Percentiles rank a stretch among this genome's conserved stretches.
These are phyloP conservation scores for Tetanocera ferruginea DNA, from an alignment of 2,888 invertebrate species.

Conservation along the genomic window DNA sequence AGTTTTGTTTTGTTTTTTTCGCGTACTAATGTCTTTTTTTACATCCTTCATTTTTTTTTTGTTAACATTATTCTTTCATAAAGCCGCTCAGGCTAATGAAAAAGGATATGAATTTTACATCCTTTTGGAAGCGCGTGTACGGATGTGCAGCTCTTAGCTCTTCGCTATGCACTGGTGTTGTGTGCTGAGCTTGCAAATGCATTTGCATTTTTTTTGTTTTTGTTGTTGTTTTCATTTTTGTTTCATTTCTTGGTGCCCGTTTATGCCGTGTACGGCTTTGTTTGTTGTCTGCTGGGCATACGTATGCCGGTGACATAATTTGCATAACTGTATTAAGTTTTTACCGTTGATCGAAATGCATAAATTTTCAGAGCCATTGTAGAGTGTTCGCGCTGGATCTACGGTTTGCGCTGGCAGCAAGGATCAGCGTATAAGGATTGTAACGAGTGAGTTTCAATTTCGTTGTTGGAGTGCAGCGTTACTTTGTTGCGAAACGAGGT, in stretches of 20 bases:
- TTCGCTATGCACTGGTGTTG: background rate
- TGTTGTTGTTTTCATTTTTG: background rate
- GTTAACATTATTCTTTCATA: slow-evolving; percentile 18
- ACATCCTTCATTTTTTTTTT: background rate
- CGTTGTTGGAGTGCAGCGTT: no score
- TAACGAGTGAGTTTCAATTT: no score
- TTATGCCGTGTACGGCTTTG: background rate
- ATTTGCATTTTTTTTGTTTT: background rate
- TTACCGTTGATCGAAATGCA: slow-evolving; percentile 32
- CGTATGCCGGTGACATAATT: slow-evolving; percentile 14
- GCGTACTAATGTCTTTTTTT: background rate
- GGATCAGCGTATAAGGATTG: no score
- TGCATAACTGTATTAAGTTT: slow-evolving; percentile 32
- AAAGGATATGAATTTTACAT: slow-evolving; percentile 32
- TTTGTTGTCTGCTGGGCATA: background rate
- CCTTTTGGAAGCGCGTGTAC: background rate
- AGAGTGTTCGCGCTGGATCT: no score
- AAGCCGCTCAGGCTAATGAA: slow-evolving; percentile 22
- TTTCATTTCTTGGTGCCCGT: background rate
- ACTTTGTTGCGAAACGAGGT: no score
- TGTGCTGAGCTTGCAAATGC: background rate
- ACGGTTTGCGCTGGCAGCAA: no score
- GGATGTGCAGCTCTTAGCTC: slow-evolving; percentile 21
- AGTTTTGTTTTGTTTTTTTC: background rate
- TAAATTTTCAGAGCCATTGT: background rate